These are phyloP conservation scores for Apus apus DNA, from an alignment of 2,113 vertebrate species.

Conservation along the genomic window DNA sequence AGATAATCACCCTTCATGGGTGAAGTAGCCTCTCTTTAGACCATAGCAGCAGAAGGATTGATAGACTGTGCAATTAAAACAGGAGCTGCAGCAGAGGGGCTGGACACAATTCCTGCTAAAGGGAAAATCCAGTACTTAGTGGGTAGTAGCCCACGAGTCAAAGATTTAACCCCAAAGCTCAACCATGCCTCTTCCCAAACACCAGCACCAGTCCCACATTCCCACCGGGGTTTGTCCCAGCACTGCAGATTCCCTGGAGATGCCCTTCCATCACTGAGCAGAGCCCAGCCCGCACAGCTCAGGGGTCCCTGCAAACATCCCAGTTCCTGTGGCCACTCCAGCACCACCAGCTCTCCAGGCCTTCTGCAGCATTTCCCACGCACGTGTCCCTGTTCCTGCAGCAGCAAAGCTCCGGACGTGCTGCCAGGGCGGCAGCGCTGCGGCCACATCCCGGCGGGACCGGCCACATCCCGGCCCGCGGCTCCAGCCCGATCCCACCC, in stretches of 20 bases:
- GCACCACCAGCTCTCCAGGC: not conserved
- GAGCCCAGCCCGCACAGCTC: not conserved
- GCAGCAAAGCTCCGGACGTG: too few relatives aligned
- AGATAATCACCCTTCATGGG: slow-evolving; percentile 77
- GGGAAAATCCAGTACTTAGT: not conserved
- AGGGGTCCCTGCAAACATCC: not conserved
- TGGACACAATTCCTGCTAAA: not conserved
- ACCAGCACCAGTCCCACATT: accelerated
- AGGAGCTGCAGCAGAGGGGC: slow-evolving; percentile 44
- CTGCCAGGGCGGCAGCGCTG: accelerated
- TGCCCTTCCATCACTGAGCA: accelerated
- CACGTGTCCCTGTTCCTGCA: accelerated
- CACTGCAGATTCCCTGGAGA: accelerated
- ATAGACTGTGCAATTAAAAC: slow-evolving; percentile 66
- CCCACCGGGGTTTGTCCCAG: not conserved
- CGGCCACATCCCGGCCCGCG: not conserved
- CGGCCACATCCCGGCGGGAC: not conserved
- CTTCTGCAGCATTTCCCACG: not conserved
- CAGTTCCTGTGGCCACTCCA: accelerated
- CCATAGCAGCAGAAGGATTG: slow-evolving; percentile 43
- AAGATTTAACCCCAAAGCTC: not conserved
- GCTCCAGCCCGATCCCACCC: not conserved
- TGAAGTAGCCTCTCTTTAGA: slow-evolving; percentile 67
- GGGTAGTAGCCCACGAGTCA: not conserved
- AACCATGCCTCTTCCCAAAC: not conserved